Percentiles rank a stretch among this genome's conserved stretches.
Conservation (phyloP, 2,797 vertebrate genomes). For the Eulemur albifrons region DNA sequence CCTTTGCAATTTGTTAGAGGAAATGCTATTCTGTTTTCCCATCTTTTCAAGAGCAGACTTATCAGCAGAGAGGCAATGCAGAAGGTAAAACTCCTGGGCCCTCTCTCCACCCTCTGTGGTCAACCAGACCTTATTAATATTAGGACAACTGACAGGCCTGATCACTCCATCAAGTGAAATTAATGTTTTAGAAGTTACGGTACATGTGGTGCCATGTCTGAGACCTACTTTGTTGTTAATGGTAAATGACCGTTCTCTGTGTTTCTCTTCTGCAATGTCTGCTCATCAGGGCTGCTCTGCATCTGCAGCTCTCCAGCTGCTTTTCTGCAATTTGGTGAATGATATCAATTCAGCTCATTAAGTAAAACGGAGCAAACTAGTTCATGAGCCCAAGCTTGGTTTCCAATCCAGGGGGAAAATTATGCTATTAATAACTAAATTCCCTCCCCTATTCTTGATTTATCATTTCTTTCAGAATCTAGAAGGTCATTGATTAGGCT, state of each 20-base stretch:
- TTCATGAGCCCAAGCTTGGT: background rate
- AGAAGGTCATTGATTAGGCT: background rate
- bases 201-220: background rate
- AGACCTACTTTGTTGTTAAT: background rate
- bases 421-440: background rate
- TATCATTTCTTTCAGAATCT: background rate
- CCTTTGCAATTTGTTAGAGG: background rate
- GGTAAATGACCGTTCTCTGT: background rate
- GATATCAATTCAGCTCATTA: background rate
- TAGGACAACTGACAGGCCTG: background rate
- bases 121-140: background rate
- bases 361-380: background rate
- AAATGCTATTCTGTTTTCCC: background rate
- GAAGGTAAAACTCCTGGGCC: background rate
- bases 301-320: background rate
- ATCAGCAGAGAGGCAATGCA: background rate
- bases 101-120: background rate
- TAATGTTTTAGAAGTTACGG: background rate
- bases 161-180: background rate
- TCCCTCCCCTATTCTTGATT: background rate
- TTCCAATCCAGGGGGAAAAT: rapidly evolving
- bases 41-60: background rate
- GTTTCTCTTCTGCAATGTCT: background rate
- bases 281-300: background rate
- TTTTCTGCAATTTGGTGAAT: background rate